These are phyloP conservation scores for Sinotaia quadrata DNA, from an alignment of 2,888 invertebrate species.

Conservation along the genomic window DNA sequence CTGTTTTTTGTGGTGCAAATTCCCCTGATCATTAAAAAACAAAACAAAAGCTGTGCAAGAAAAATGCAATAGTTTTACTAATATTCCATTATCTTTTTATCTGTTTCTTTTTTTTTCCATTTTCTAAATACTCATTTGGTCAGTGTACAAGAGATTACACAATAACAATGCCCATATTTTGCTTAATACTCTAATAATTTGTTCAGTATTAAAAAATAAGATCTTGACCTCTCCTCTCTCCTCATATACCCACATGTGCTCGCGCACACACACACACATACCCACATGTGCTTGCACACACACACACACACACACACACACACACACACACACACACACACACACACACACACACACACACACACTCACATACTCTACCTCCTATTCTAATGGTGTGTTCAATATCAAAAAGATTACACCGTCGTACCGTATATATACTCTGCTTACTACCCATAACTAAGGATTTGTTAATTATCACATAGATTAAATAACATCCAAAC, in stretches of 20 bases:
- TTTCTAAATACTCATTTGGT: background rate
- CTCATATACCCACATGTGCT: slow-evolving; percentile 44
- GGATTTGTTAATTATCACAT: no score
- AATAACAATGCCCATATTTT: no score
- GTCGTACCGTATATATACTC: no score
- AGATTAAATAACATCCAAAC: no score
- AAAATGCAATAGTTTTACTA: background rate
- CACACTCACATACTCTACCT: background rate
- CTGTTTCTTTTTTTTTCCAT: background rate
- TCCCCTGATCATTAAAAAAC: slow-evolving; percentile 40
- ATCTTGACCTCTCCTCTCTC: slow-evolving; percentile 43
- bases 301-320: background rate
- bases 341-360: slow-evolving; percentile 1
- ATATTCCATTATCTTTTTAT: background rate
- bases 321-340: background rate
- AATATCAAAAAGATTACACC: no score
- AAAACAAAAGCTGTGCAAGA: background rate
- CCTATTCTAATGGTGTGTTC: no score
- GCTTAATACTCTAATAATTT: no score
- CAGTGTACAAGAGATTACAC: no score
- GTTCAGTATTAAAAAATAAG: background rate
- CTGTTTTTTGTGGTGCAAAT: slow-evolving; percentile 49
- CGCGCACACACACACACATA: background rate
- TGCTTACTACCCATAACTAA: no score
- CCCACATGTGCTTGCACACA: background rate